phyloP scores from a whole-genome alignment of 2,797 vertebrate species.

The Rhadinocentrus ornatus region DNA sequence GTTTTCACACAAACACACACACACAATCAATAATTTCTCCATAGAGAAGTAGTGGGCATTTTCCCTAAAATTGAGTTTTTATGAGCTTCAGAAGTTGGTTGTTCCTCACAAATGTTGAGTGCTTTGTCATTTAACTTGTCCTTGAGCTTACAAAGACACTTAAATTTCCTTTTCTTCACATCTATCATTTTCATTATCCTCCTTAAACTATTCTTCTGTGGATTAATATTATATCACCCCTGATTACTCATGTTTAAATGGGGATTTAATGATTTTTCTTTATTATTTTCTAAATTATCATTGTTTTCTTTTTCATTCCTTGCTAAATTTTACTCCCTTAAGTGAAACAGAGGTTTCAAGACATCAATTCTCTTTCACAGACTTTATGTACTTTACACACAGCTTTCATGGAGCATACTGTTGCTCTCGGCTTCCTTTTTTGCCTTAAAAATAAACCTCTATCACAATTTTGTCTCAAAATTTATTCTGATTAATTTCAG shows the following conservation, averaged over 20 bases:
- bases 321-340: constrained; percentile 21
- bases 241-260: constrained; percentile 46
- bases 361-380: constrained; percentile 10
- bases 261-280: constrained; percentile 18
- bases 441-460: constrained; percentile 8
- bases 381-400: constrained; percentile 18
- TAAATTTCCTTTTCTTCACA: constrained; percentile 19
- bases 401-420: constrained; percentile 4
- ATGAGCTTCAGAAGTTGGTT: constrained; percentile 44
- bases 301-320: constrained; percentile 10
- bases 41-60: constrained; percentile 23
- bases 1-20: constrained; percentile 18
- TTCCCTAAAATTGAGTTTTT: constrained; percentile 34
- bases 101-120: constrained; percentile 34
- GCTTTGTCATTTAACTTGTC: constrained; percentile 48
- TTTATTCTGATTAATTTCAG: neutral
- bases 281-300: constrained; percentile 6
- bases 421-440: constrained; percentile 9
- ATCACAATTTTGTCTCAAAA: neutral
- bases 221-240: constrained; percentile 53
- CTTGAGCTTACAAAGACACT: constrained; percentile 43
- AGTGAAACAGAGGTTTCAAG: constrained; percentile 16
- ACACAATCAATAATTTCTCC: constrained; percentile 27
- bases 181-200: constrained; percentile 46
- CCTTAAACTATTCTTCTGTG: constrained; percentile 43